Evolutionary conservation across 2,888 invertebrate genomes (phyloP).

Genomic region (Callosobruchus maculatus): DNA sequence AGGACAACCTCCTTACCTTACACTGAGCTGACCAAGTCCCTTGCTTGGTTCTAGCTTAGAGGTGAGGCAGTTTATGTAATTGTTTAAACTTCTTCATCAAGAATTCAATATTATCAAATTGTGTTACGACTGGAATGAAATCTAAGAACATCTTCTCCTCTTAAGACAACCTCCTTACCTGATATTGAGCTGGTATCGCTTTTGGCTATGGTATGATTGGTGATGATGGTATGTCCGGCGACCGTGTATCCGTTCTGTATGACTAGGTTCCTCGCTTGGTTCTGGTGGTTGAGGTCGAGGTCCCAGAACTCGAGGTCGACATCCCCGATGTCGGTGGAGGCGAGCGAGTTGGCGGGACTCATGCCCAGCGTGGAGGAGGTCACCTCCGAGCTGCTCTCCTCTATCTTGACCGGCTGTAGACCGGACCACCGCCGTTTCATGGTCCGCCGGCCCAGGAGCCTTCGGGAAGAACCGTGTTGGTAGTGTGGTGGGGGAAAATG

Average conservation of each 20-base stretch:
- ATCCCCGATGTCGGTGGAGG: slow-evolving; percentile 70
- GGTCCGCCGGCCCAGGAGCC: not conserved
- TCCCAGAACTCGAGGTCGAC: slow-evolving; percentile 84
- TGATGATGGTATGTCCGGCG: slow-evolving; percentile 44
- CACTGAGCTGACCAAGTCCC: too few species aligned
- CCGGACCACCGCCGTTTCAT: slow-evolving; percentile 76
- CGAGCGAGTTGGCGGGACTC: slow-evolving; percentile 69
- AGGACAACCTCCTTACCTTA: too few species aligned
- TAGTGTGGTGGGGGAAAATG: not conserved
- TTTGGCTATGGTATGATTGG: slow-evolving; percentile 42
- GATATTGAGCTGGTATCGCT: slow-evolving; percentile 51
- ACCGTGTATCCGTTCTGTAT: slow-evolving; percentile 44
- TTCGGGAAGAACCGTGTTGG: not conserved
- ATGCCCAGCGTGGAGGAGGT: slow-evolving; percentile 68
- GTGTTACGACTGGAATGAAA: too few species aligned
- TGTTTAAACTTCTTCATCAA: too few species aligned
- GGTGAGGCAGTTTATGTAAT: too few species aligned
- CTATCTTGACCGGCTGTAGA: slow-evolving; percentile 61
- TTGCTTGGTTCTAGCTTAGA: too few species aligned
- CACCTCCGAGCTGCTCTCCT: slow-evolving; percentile 73
- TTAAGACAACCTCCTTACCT: slow-evolving; percentile 45
- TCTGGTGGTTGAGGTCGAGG: slow-evolving; percentile 56
- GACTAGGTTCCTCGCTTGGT: slow-evolving; percentile 38
- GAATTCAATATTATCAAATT: too few species aligned
- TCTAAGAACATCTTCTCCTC: too few species aligned